Evolutionary conservation across 2,888 invertebrate genomes (phyloP), one percentile per base, ranked within the genome.

Genomic region (Mamestra brassicae): DNA sequence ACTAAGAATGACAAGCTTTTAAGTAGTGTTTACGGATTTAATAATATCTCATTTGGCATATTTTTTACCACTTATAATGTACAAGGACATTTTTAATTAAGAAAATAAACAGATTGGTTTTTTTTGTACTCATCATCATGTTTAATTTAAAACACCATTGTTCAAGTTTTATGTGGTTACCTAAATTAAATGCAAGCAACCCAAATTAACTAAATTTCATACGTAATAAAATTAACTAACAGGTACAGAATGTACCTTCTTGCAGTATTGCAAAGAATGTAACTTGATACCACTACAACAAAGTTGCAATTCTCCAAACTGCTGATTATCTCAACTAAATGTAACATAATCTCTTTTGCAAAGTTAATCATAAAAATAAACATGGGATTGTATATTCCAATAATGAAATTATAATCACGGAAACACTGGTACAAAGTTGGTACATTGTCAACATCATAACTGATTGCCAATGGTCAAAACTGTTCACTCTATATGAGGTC

Each of bases 21-120:
- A n/a, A n/a, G n/a, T n/a, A n/a, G n/a, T n/a, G n/a, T n/a, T n/a
- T n/a, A n/a, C n/a, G n/a, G n/a, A n/a, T n/a, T n/a, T n/a, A n/a
- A n/a, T n/a, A n/a, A 15, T 34, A 54, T 42, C 1, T n/a, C 8
- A 54, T 47, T n/a, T 78, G 13, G 17, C 45, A 54, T n/a, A 10
- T 11, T 55, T 55, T 54, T n/a, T 54, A 47, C 45, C 26, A 26
- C n/a, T 26, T 8, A 6, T 10, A 45, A 26, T 36, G 0, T 52
- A 15, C 45, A 78, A 69, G 54, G 60, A 55, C 34, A 54, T 54
- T 38, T 69, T 45, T 15, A 36, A n/a, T 47, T 3, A 45, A 47
- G 26, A 52, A 8, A 36, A 36, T 15, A 52, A 58, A 45, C 8
- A 0, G 6, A 15, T 45, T 47, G 15, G 7, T 60, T 60, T 60